Evolutionary conservation across 2,797 vertebrate species (phyloP).

Genomic region (Enteromius thamalakanensis): DNA sequence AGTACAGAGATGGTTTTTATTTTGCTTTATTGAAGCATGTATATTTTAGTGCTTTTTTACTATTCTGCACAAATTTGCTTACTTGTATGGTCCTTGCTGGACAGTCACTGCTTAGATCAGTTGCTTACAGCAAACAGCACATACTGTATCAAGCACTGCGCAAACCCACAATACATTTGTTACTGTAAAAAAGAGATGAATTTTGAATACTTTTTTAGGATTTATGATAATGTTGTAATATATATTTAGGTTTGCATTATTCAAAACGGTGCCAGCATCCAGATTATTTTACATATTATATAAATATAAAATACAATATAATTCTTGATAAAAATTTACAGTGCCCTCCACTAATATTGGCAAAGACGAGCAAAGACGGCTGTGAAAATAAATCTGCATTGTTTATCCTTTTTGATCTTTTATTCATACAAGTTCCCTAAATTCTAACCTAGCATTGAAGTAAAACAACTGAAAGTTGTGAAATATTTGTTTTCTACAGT

Average conservation of each 20-base stretch:
- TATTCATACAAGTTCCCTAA: no score
- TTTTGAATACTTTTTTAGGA: neutral
- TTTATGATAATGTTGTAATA: neutral
- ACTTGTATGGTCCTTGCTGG: neutral
- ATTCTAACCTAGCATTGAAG: no score
- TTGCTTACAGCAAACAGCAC: neutral
- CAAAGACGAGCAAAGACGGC: no score
- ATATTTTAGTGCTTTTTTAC: neutral
- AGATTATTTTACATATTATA: neutral
- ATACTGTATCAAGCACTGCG: neutral
- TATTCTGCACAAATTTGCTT: neutral
- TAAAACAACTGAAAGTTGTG: no score
- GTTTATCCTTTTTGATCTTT: no score
- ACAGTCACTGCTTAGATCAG: neutral
- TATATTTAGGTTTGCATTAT: neutral
- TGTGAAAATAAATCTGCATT: no score
- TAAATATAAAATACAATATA: no score
- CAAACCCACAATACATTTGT: neutral
- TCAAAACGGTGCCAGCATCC: neutral
- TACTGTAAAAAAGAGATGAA: neutral
- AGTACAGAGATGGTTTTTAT: neutral
- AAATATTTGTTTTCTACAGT: no score
- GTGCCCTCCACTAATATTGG: no score
- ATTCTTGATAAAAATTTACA: no score
- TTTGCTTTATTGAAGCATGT: neutral